Conservation (phyloP, 1,140 invertebrate genomes). For the Drosophila ambigua region DNA sequence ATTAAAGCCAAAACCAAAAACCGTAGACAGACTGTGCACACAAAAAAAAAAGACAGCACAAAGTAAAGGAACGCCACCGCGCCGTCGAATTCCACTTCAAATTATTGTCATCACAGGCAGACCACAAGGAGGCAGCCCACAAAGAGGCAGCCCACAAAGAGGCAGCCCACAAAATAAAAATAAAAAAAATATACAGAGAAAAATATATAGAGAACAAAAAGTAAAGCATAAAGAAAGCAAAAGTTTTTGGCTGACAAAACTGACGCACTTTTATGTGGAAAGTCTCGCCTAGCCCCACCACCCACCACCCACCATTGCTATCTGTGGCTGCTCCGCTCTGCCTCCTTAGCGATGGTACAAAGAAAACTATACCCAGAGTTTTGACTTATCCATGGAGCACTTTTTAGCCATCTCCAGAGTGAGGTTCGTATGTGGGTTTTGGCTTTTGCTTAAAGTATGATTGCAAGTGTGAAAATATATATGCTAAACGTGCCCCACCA, state of each 20-base stretch:
- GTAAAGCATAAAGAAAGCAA: constrained; percentile 57
- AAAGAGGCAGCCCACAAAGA: constrained; percentile 16
- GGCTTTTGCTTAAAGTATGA: constrained; percentile 74
- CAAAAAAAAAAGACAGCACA: constrained; percentile 2
- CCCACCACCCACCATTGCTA: neutral
- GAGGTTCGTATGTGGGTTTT: constrained; percentile 27
- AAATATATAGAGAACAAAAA: constrained; percentile 14
- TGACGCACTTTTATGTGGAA: constrained; percentile 70
- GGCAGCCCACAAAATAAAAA: constrained; percentile 6
- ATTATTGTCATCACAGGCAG: constrained; percentile 56
- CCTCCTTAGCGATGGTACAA: constrained; percentile 24
- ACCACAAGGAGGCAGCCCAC: constrained; percentile 18
- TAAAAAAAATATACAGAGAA: constrained; percentile 8
- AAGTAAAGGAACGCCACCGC: constrained; percentile 18
- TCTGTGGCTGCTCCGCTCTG: neutral
- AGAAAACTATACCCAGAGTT: neutral
- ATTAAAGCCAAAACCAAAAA: constrained; percentile 50
- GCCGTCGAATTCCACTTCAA: constrained; percentile 37
- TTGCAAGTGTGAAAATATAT: constrained; percentile 81
- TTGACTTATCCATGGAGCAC: neutral
- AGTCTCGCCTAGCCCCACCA: constrained; percentile 3
- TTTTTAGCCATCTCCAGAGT: constrained; percentile 48
- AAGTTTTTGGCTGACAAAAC: constrained; percentile 71
- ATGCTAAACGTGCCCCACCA: constrained; percentile 71
- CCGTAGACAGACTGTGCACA: constrained; percentile 18